Percentiles rank a stretch among this genome's conserved stretches.
Conservation (phyloP, 2,888 invertebrate genomes). For the Caenorhabditis wallacei region DNA sequence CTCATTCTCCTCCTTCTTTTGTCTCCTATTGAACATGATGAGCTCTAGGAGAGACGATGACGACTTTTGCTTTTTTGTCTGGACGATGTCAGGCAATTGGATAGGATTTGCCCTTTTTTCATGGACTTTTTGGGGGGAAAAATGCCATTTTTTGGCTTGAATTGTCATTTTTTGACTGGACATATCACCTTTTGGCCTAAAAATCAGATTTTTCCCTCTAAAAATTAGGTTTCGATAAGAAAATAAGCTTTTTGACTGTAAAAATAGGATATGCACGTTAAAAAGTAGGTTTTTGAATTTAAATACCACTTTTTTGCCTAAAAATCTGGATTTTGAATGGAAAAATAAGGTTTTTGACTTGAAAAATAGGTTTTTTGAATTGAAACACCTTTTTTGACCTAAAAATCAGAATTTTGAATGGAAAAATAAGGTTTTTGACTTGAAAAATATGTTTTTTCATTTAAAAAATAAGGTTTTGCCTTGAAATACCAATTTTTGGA, state of each 20-base stretch:
- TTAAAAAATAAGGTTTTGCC: background rate
- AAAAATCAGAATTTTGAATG: background rate
- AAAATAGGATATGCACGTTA: too few relatives aligned
- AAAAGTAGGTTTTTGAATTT: background rate
- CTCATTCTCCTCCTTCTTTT: background rate
- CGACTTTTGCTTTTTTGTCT: background rate
- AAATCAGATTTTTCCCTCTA: too few relatives aligned
- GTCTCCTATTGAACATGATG: too few relatives aligned
- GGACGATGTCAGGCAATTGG: background rate
- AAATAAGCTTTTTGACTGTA: too few relatives aligned
- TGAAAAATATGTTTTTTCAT: background rate
- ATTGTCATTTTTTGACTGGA: background rate
- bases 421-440: background rate
- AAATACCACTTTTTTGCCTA: background rate
- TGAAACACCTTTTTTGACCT: background rate
- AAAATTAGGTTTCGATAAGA: too few relatives aligned
- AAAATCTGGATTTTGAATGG: background rate
- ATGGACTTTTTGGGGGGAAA: background rate
- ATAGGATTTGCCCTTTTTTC: conserved; percentile 7
- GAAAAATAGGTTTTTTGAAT: background rate
- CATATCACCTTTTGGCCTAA: too few relatives aligned
- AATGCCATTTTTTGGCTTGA: background rate
- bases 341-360: background rate
- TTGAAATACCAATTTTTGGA: background rate
- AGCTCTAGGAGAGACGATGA: background rate